Evolutionary conservation across 2,113 vertebrate species (phyloP).

Genomic region (Uria aalge): DNA sequence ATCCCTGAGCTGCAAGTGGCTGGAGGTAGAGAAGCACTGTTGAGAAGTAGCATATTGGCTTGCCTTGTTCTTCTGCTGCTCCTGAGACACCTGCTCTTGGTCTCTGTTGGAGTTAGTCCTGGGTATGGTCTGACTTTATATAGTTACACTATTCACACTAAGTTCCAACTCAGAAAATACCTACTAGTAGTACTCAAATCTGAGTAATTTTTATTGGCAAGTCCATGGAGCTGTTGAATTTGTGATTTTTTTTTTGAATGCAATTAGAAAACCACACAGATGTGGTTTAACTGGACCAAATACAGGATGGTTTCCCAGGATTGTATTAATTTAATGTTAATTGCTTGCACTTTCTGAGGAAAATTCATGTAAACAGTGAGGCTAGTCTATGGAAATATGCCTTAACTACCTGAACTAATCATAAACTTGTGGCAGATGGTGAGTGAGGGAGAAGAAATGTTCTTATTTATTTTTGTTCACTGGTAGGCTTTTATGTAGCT

Average conservation of each 20-base stretch:
- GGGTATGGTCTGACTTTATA: neutral
- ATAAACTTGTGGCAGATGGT: conserved; percentile 53
- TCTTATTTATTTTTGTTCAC: conserved; percentile 59
- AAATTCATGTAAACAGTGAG: neutral
- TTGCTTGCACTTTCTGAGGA: neutral
- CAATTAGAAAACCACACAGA: neutral
- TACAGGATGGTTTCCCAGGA: neutral
- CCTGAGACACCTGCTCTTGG: neutral
- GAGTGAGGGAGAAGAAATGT: conserved; percentile 21
- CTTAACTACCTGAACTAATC: conserved; percentile 25
- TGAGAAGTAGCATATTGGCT: neutral
- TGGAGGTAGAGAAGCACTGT: neutral
- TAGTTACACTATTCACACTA: neutral
- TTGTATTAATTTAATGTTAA: neutral
- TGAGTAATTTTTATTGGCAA: neutral
- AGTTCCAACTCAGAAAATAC: neutral
- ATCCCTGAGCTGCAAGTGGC: neutral
- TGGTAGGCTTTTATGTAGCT: conserved; percentile 28
- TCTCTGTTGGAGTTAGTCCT: neutral
- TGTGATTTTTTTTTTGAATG: neutral
- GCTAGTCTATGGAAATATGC: neutral
- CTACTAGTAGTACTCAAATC: neutral
- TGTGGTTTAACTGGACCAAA: neutral
- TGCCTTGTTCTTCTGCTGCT: neutral
- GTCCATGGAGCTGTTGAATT: neutral